Evolutionary conservation across 2,888 invertebrate species (phyloP).

Genomic region (Limnephilus auricula): DNA sequence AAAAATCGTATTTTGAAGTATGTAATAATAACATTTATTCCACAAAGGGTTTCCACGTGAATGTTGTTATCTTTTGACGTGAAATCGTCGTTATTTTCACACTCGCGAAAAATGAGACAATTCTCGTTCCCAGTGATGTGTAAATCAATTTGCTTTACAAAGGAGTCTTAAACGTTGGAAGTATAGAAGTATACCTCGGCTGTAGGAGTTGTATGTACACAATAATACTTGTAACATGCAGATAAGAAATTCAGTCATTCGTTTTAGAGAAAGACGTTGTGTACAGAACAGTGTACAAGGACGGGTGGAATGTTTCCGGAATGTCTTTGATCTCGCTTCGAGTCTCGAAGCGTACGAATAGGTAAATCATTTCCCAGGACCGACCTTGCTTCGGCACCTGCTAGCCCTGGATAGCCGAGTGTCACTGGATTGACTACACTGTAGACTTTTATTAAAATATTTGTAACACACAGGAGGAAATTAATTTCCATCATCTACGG

Average conservation of each 20-base stretch:
- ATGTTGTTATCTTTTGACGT: background rate
- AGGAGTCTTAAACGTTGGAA: background rate
- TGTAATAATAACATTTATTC: background rate
- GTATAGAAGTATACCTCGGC: background rate
- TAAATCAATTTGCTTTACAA: background rate
- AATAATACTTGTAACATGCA: background rate
- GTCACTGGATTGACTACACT: too few species aligned
- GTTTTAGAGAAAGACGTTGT: background rate
- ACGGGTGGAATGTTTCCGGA: background rate
- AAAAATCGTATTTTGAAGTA: background rate
- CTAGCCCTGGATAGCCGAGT: background rate
- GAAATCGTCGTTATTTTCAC: background rate
- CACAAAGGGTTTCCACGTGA: background rate
- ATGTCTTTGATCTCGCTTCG: background rate
- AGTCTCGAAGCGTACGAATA: background rate
- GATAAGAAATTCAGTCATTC: conserved; percentile 22
- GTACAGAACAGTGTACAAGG: background rate
- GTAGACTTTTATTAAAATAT: too few species aligned
- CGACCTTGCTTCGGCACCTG: too few species aligned
- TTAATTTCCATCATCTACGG: too few species aligned
- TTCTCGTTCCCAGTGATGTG: background rate
- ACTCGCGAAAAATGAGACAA: background rate
- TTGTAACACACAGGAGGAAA: too few species aligned
- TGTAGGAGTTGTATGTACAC: background rate
- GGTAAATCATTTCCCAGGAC: background rate